Base-by-base conservation (phyloP, 64 coral and sea anemone genomes). In the Hydrozoanthus tunicans region DNA sequence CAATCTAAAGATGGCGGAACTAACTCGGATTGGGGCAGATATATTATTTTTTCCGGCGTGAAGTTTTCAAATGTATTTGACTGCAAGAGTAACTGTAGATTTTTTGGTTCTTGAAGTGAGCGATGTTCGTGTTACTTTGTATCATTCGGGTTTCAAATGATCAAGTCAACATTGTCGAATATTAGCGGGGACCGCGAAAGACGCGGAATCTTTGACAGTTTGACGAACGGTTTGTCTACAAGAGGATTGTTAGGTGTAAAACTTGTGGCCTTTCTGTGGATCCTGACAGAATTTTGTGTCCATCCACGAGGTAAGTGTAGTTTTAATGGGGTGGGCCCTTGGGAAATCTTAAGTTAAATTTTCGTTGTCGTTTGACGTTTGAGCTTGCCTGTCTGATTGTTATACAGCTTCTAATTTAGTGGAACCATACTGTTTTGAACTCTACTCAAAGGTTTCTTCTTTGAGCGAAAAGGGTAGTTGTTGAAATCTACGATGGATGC, bases 1-100 rank as follows among this genome's bases (percentile, higher is more conserved):
- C 9, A 76, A 76, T 7, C 27, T 71, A 71, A 71, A 76, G 9
- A 76, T 76, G 72, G 72, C 72, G 72, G 72, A 76, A 76, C 72
- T 76, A 52, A 75, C 9, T 51, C 14, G 72, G 12, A 51, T 27
- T 51, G 72, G 14, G 72, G 8, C 2, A 32, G 24, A 69, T 52
- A 32, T 76, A 32, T 11, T 76, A 52, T 76, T 76, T 52, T 9
- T 12, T 52, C 27, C 43, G 25, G 12, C 26, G 53, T 52, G 72
- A 51, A 76, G 9, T 76, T 53, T 76, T 52, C 72, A 76, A 76
- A 76, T 26, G 53, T 12, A 12, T 76, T 12, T 51, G 53, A 12
- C 32, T 53, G 27, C 53, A 32, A 12, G 7, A 52, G 8, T 9
- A 12, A 76, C 43, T 76, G 43, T 51, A 13, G 3, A 12, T 11